Conservation (phyloP, 2,113 vertebrate genomes). For the Cichladusa arquata region DNA sequence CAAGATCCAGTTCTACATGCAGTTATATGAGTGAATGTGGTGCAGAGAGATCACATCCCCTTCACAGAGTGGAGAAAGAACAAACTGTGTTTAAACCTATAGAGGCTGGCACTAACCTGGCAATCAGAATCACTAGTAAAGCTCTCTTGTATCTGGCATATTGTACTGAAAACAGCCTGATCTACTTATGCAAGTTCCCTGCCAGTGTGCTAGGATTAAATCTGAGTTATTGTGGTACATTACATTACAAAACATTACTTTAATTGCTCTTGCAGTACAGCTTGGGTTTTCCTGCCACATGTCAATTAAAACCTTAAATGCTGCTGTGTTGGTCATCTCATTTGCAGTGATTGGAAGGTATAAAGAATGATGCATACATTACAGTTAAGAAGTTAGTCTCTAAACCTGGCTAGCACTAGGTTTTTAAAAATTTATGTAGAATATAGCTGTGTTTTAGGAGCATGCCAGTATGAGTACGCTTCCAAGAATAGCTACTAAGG, state of each 20-base stretch:
- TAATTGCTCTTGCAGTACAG: background rate
- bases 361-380: background rate
- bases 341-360: background rate
- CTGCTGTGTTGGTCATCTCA: background rate
- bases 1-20: background rate
- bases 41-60: background rate
- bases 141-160: background rate
- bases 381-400: background rate
- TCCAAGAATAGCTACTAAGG: background rate
- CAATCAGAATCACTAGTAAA: background rate
- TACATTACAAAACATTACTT: slow-evolving; percentile 20
- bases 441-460: background rate
- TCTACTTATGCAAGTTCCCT: background rate
- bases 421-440: background rate
- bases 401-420: background rate
- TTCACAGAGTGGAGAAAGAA: background rate
- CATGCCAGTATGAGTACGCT: background rate
- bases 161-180: background rate
- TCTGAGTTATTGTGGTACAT: background rate
- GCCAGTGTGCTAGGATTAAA: background rate
- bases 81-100: background rate
- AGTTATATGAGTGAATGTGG: background rate
- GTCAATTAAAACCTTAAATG: background rate
- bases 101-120: background rate
- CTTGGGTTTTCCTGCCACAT: background rate